Conservation (phyloP, 2,888 invertebrate species). For the Apodemia duryi region DNA sequence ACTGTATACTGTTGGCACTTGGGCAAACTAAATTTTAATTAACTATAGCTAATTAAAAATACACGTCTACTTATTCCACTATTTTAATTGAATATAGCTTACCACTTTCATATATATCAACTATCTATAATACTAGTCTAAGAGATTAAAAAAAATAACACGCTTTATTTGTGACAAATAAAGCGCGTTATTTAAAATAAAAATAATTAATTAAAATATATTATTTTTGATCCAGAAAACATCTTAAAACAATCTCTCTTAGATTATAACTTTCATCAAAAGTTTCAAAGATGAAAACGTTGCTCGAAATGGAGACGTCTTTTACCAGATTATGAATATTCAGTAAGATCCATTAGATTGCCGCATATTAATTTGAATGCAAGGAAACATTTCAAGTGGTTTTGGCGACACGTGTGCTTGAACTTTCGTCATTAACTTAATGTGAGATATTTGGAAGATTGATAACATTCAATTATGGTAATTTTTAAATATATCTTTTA, state of each 20-base stretch:
- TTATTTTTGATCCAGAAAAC: too few species aligned
- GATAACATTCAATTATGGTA: background rate
- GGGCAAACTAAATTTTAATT: too few species aligned
- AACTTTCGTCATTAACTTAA: slow-evolving; percentile 5
- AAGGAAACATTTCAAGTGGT: slow-evolving; percentile 8
- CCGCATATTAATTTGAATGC: slow-evolving; percentile 3
- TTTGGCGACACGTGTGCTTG: background rate
- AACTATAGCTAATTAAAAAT: too few species aligned
- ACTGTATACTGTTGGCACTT: too few species aligned
- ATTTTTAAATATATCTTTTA: background rate
- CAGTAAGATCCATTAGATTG: slow-evolving; percentile 1
- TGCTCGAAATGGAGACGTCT: background rate
- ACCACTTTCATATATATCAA: too few species aligned
- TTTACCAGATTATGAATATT: background rate
- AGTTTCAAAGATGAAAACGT: background rate
- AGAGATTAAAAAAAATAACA: too few species aligned
- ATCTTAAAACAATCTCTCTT: background rate
- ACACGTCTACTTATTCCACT: too few species aligned
- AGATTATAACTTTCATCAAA: background rate
- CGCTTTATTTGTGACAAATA: too few species aligned
- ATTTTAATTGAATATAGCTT: too few species aligned
- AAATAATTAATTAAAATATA: too few species aligned
- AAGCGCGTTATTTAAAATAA: too few species aligned
- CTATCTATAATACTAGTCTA: too few species aligned
- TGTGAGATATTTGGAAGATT: background rate